phyloP scores from a whole-genome alignment of 2,888 invertebrate species.

The Blastobasis lacticolella region DNA sequence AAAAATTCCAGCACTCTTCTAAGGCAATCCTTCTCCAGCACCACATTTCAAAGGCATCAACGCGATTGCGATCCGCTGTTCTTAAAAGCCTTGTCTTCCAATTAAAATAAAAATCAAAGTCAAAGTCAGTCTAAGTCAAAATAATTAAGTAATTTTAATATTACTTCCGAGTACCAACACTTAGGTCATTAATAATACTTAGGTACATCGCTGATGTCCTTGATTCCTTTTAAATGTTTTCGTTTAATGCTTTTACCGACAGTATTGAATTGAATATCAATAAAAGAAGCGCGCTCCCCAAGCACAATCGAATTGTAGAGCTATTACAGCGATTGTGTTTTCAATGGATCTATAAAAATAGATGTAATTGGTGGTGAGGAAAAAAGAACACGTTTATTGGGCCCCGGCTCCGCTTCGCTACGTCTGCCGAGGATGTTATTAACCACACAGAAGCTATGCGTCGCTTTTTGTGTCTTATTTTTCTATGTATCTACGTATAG shows the following conservation, averaged over 20 bases:
- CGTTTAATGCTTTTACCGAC: constrained; percentile 26
- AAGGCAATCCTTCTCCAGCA: too few relatives aligned
- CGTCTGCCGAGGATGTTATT: constrained; percentile 30
- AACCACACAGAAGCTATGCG: constrained; percentile 36
- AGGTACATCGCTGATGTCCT: too few relatives aligned
- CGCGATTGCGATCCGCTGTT: too few relatives aligned
- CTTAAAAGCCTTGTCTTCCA: too few relatives aligned
- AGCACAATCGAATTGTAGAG: constrained; percentile 44
- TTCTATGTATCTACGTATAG: not conserved
- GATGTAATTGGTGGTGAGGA: constrained; percentile 54
- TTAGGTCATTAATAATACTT: too few relatives aligned
- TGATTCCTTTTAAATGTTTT: not conserved
- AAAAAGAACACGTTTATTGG: constrained; percentile 51
- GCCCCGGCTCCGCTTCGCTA: constrained; percentile 24
- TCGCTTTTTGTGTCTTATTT: constrained; percentile 14
- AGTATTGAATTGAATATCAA: constrained; percentile 37
- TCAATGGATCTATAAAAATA: constrained; percentile 56
- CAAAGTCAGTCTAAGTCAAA: too few relatives aligned
- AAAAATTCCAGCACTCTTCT: too few relatives aligned
- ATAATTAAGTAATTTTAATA: too few relatives aligned
- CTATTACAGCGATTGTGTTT: constrained; percentile 51
- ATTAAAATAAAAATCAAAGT: too few relatives aligned
- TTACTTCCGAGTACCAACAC: too few relatives aligned
- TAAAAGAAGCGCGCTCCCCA: constrained; percentile 5
- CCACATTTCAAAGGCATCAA: too few relatives aligned